Conservation (phyloP, 2,113 vertebrate species). For the Sarotherodon lohbergeri region DNA sequence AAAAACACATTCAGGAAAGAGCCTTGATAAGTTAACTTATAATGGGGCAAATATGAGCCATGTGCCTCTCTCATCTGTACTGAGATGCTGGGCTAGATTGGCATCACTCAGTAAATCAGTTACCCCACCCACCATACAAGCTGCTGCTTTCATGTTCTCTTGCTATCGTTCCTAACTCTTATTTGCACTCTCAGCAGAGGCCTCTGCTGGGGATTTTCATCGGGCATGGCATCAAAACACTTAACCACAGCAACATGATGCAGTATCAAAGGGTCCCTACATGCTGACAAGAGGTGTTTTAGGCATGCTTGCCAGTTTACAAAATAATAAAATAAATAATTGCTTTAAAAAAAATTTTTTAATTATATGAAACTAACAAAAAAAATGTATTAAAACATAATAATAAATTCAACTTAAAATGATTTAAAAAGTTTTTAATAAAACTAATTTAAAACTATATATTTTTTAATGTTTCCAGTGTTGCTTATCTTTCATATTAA, state of each 20-base stretch:
- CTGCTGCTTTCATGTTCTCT: neutral
- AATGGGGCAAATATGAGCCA: slow-evolving; percentile 15
- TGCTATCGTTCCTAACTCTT: neutral
- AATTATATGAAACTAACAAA: neutral
- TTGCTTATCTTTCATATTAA: neutral
- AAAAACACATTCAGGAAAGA: neutral
- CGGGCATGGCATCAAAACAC: neutral
- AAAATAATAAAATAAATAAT: neutral
- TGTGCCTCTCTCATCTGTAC: slow-evolving; percentile 6
- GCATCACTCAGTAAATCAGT: neutral
- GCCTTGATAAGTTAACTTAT: neutral
- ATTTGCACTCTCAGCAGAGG: neutral
- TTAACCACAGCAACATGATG: neutral
- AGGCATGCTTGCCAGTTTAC: neutral
- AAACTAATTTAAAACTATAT: neutral
- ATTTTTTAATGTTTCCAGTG: neutral
- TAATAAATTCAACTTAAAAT: neutral
- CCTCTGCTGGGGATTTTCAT: neutral
- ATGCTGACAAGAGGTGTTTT: neutral
- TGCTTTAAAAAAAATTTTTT: neutral
- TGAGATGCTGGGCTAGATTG: neutral
- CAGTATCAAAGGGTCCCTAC: neutral
- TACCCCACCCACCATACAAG: neutral
- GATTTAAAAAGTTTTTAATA: neutral
- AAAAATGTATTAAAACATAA: neutral